A percentile compares a stretch with the other conserved stretches of the same genome.
Evolutionary conservation across 2,797 vertebrate species (phyloP).

Genomic region (Phoxinus dragarum): DNA sequence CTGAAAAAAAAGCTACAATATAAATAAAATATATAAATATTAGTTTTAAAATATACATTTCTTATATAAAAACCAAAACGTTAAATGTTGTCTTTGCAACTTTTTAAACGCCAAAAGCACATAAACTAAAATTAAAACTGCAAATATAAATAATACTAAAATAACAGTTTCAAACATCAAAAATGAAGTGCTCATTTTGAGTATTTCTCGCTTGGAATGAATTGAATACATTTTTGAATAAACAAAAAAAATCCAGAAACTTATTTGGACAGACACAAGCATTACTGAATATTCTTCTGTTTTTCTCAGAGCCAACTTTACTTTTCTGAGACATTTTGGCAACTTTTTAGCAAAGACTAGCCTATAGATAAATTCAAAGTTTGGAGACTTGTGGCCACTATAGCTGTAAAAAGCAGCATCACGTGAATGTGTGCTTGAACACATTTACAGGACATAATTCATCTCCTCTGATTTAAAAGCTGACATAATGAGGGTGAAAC

Average conservation of each 20-base stretch:
- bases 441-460: slow-evolving; percentile 18
- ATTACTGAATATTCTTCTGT: neutral
- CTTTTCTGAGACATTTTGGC: neutral
- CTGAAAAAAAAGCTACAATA: neutral
- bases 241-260: neutral
- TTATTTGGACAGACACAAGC: neutral
- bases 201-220: too few relatives aligned
- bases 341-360: neutral
- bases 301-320: neutral
- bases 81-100: neutral
- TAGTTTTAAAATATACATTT: neutral
- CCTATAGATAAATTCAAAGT: neutral
- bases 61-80: neutral
- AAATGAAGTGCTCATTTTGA: neutral
- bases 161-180: neutral
- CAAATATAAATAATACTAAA: neutral
- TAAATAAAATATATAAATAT: neutral
- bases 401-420: neutral
- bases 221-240: neutral
- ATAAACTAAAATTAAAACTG: neutral
- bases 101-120: neutral
- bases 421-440: neutral
- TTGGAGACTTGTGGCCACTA: neutral
- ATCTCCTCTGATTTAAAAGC: slow-evolving; percentile 28
- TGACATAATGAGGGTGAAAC: slow-evolving; percentile 40